A percentile compares a stretch with the other conserved stretches of the same genome.
Evolutionary conservation across 2,797 vertebrate species (phyloP).

Genomic region (Enteromius thamalakanensis): DNA sequence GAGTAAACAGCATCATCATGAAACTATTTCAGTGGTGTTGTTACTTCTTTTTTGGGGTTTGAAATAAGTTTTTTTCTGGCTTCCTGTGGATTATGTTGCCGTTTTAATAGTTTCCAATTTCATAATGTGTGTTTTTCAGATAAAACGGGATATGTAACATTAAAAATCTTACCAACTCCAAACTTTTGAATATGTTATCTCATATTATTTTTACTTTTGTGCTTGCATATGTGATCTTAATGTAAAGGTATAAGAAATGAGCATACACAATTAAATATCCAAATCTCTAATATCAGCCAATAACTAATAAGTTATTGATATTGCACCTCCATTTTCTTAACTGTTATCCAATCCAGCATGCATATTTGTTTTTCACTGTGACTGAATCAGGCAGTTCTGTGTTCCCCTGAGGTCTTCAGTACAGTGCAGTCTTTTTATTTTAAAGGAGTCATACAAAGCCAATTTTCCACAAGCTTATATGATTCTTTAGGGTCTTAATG

Average conservation of each 20-base stretch:
- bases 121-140: background rate
- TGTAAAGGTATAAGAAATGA: background rate
- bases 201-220: background rate
- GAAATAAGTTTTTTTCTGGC: background rate
- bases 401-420: background rate
- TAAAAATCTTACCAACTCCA: background rate
- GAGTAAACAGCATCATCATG: slow-evolving; percentile 4
- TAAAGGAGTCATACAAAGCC: no score
- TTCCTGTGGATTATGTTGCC: background rate
- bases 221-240: background rate
- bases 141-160: background rate
- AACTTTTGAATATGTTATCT: background rate
- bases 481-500: no score
- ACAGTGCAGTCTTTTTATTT: background rate
- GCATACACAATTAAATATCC: background rate
- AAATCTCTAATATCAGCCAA: background rate
- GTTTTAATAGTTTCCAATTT: background rate
- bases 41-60: background rate
- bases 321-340: background rate
- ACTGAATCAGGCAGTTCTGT: background rate
- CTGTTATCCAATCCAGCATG: background rate
- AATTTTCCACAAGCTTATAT: no score
- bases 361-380: background rate
- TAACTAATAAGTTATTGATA: background rate
- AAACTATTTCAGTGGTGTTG: slow-evolving; percentile 9